These are phyloP conservation scores for Epizoanthus illoricatus DNA, from an alignment of 92 coral and sea anemone species.

Conservation along the genomic window DNA sequence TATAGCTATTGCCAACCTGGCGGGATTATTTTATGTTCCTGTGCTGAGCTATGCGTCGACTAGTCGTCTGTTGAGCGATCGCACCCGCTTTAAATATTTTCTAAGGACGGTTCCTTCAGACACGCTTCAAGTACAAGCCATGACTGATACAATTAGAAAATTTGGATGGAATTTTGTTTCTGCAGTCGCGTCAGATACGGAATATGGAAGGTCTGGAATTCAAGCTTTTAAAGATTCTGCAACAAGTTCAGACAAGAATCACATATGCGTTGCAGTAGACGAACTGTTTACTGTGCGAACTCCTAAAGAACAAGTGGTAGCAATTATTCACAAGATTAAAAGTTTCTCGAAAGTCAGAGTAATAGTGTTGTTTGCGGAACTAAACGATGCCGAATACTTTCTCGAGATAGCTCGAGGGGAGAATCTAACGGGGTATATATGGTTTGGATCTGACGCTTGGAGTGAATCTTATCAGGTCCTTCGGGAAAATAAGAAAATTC, in stretches of 20 bases:
- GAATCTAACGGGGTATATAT: constrained; percentile 66
- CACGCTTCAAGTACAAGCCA: constrained; percentile 68
- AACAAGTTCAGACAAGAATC: constrained; percentile 29
- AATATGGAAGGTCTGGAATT: constrained; percentile 78
- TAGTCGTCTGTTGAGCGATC: constrained; percentile 80
- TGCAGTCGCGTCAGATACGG: constrained; percentile 75
- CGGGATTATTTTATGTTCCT: constrained; percentile 80
- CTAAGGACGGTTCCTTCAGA: constrained; percentile 86
- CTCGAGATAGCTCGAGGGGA: constrained; percentile 54
- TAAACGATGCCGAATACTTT: constrained; percentile 69
- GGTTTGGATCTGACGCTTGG: constrained; percentile 81
- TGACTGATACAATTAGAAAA: constrained; percentile 54
- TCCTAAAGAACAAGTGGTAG: constrained; percentile 37
- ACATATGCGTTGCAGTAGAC: constrained; percentile 64
- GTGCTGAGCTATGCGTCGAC: constrained; percentile 89
- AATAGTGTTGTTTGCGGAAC: constrained; percentile 70
- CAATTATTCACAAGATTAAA: constrained; percentile 45
- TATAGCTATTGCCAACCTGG: constrained; percentile 75
- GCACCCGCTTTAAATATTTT: constrained; percentile 67
- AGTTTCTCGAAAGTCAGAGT: constrained; percentile 62
- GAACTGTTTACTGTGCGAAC: constrained; percentile 67
- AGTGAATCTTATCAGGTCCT: constrained; percentile 58
- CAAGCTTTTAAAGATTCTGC: constrained; percentile 64
- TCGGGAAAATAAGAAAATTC: constrained; percentile 47
- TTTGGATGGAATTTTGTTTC: constrained; percentile 71